Base-by-base conservation (phyloP, 2,888 invertebrate genomes). In the Aproaerema taeniolella region DNA sequence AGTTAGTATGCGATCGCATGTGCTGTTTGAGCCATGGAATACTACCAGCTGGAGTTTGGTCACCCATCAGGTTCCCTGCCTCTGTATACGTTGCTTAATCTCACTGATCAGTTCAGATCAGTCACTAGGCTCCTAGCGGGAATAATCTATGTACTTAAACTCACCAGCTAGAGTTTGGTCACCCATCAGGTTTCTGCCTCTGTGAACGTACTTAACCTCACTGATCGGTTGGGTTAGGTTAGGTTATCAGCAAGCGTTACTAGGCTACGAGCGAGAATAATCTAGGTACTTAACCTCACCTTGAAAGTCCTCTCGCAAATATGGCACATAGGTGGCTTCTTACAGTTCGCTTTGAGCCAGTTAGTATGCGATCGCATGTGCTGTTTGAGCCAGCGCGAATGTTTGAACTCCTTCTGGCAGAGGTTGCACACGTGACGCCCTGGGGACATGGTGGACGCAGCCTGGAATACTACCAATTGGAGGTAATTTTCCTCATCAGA, bases 261-360 rank as follows among this genome's bases (percentile, higher is more conserved):
- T n/a, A n/a, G n/a, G n/a, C n/a, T n/a, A n/a, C n/a, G n/a, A n/a
- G n/a, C n/a, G n/a, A n/a, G n/a, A n/a, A n/a, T n/a, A n/a, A n/a
- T n/a, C n/a, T n/a, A n/a, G n/a, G n/a, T n/a, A n/a, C n/a, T n/a
- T n/a, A n/a, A n/a, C 26, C 55, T 45, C 25, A 80, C 85, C 75
- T 90, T 90, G 51, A 90, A 90, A 44, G 89, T 88, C 62, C 90
- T 82, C 25, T 88, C 77, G 46, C 90, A 90, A 31, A 90, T 87
- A 10, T 82, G 78, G 55, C 90, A 90, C 69, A 88, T 88, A 1
- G 90, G 90, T 13, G 89, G 90, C 55, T 90, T 90, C 72, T 90
- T 90, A 63, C 90, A 90, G 47, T 90, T 90, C 0, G 90, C 90
- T 52, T 86, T 88, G 50, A 90, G 90, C 90, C 90, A 90, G 67